Evolutionary conservation across 2,888 invertebrate species (phyloP).

Genomic region (Xestia xanthographa): DNA sequence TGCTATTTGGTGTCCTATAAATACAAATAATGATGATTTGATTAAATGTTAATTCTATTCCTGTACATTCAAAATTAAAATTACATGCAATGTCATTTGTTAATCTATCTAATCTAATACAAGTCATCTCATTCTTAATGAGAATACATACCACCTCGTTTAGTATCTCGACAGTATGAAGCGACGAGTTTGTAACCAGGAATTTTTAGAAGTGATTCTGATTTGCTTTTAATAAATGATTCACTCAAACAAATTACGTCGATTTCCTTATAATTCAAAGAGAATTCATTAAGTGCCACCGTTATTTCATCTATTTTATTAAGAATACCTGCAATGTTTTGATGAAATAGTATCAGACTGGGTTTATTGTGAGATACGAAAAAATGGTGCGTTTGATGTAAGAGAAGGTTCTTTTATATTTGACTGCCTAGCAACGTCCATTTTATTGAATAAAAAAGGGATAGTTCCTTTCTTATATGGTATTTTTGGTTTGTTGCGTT

Average conservation of each 20-base stretch:
- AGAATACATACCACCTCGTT: too few relatives aligned
- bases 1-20: conserved; percentile 1
- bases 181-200: neutral
- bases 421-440: too few relatives aligned
- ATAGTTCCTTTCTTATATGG: too few relatives aligned
- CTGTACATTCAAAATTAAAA: conserved; percentile 13
- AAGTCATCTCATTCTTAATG: neutral
- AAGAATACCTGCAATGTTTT: too few relatives aligned
- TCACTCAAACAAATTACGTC: neutral
- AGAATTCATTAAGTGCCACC: neutral
- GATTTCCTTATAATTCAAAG: neutral
- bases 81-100: conserved; percentile 5
- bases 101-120: neutral
- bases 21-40: neutral
- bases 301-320: neutral
- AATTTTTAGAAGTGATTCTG: conserved; percentile 3
- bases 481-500: too few relatives aligned
- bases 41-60: neutral
- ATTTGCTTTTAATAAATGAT: conserved; percentile 4
- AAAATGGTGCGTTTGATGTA: too few relatives aligned
- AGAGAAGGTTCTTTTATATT: too few relatives aligned
- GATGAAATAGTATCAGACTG: too few relatives aligned
- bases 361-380: too few relatives aligned
- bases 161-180: too few relatives aligned
- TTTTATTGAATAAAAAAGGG: too few relatives aligned